Evolutionary conservation across 2,797 vertebrate genomes (phyloP), one percentile per base, ranked within the genome.

Genomic region (Emydoidea blandingii): DNA sequence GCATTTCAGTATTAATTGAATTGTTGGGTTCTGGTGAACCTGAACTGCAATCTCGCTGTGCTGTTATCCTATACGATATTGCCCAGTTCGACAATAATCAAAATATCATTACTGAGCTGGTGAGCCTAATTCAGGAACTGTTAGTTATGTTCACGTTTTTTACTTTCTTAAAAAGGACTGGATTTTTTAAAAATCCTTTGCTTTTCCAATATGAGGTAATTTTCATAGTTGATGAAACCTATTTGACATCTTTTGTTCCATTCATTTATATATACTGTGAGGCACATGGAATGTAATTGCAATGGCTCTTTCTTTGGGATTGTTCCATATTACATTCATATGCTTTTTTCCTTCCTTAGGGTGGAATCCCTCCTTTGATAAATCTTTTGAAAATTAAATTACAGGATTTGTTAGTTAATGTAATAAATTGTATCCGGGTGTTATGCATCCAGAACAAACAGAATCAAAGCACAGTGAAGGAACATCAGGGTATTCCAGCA

Each of bases 21-120:
- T 94, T 98, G 7, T 96, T 99, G 86, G 50, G 19, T 11, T 92
- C 85, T 4, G 95, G 94, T 2, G 94, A 98, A 34, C 96, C 98
- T 1, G 98, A 98, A 53, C 96, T 99, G 27, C 97, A 98, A 18
- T 98, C 98, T 21, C 98, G 98, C 82, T 98, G 98, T 78, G 97
- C 98, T 6, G 94, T 98, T 79, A 95, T 99, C 90, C 96, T 99
- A 1, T 97, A 97, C 6, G 98, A 99, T 72, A 96, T 98, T 80
- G 98, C 98, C 12, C 95, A 90, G 84, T 90, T 96, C 59, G 93
- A 93, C 47, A 86, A 95, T 83, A 94, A 97, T 90, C 98, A 98
- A 91, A 93, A 84, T 53, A 89, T 96, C 27, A 97, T 99, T 47
- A 95, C 98, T 85, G 79, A 97, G 85, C 87, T 96, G 91, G 98